phyloP scores from a whole-genome alignment of 1,140 invertebrate genomes.

The Euwallacea similis region DNA sequence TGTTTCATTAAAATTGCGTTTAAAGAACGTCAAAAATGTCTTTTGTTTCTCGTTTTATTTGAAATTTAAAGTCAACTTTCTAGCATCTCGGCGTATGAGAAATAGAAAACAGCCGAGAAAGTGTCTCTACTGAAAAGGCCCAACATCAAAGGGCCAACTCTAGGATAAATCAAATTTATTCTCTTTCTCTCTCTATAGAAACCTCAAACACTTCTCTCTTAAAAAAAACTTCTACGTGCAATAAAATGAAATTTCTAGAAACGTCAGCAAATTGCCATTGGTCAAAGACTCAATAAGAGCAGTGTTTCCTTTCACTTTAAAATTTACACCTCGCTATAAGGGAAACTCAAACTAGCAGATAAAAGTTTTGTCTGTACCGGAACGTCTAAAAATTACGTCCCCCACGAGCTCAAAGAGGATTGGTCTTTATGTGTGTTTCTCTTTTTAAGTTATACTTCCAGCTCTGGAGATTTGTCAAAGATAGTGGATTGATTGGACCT shows the following conservation, averaged over 20 bases:
- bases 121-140: neutral
- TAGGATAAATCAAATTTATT: conserved; percentile 5
- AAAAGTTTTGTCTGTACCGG: conserved; percentile 5
- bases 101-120: neutral
- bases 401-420: neutral
- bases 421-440: conserved; percentile 6
- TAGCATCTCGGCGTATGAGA: too few species aligned
- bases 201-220: too few species aligned
- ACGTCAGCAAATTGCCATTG: too few species aligned
- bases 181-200: too few species aligned
- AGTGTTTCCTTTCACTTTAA: neutral
- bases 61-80: too few species aligned
- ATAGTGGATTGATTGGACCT: conserved; percentile 22
- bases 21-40: too few species aligned
- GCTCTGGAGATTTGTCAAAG: conserved; percentile 20
- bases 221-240: too few species aligned
- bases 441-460: conserved; percentile 5
- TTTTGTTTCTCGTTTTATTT: too few species aligned
- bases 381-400: conserved; percentile 10
- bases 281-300: too few species aligned
- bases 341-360: neutral
- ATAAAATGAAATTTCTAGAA: too few species aligned
- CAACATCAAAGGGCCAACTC: conserved; percentile 4
- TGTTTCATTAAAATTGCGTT: too few species aligned
- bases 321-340: neutral